Base-by-base conservation (phyloP, 1,140 invertebrate genomes). In the Zaprionus tsacasi region DNA sequence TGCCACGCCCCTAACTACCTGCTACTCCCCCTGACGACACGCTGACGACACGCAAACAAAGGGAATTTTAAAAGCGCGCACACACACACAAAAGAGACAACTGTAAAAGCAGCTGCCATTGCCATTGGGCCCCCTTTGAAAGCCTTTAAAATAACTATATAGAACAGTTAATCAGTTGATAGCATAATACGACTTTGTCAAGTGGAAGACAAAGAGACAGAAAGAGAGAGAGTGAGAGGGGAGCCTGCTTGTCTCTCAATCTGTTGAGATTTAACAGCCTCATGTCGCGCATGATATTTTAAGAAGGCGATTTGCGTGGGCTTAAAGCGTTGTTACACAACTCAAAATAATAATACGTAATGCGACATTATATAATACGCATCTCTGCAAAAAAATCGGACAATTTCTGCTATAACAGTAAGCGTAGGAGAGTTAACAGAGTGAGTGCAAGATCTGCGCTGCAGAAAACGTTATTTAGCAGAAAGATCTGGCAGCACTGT, bases 31-130 rank as follows among this genome's bases (percentile, higher is more conserved):
- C 27, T 45, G 40, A 15, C 40, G 40, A 45, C 40, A 45, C 36
- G 25, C 52, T 55, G 52, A 30, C 21, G n/a, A 21, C 52, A 30
- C 52, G 52, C 27, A 57, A 66, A 57, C 36, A 57, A 56, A 54
- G 21, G 48, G n/a, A 38, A 65, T 48, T 65, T 65, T 65, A 30
- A 27, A 55, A 55, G 21, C 25, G 25, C 36, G 40, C 36, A 30
- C 27, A 30, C 27, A 30, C 27, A 30, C 27, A 30, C 25, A 55
- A 17, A 48, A 50, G 25, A 25, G 45, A 50, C 45, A 50, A 50
- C 45, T 21, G 45, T 25, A 25, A 50, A 50, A 25, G 45, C 45
- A 21, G 7, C n/a, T 15, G 40, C 15, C 40, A n/a, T 15, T 45
- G 40, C 15, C n/a, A n/a, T 43, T 43, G 40, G 6, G 21, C 21